Evolutionary conservation across 2,113 vertebrate species (phyloP).

Genomic region (Lophius piscatorius): DNA sequence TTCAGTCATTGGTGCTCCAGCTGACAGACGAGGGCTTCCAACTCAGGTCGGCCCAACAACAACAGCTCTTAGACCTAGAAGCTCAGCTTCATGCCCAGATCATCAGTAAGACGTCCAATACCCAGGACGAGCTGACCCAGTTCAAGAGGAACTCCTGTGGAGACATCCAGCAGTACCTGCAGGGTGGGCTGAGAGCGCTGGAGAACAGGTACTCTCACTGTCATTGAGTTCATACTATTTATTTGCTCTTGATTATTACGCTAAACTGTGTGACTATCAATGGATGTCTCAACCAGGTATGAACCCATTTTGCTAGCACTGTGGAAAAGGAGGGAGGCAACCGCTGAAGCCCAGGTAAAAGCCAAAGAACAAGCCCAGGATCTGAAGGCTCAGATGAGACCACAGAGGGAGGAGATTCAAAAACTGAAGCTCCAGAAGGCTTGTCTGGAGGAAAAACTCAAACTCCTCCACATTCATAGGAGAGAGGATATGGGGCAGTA

Average conservation of each 20-base stretch:
- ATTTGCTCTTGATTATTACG: too few species aligned
- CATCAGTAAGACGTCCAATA: constrained; percentile 57
- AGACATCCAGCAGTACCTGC: constrained; percentile 88
- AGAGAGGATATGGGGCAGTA: constrained; percentile 86
- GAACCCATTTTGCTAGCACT: constrained; percentile 88
- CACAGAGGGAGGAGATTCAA: constrained; percentile 84
- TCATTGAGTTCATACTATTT: too few species aligned
- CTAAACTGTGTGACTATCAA: neutral
- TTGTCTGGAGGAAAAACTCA: constrained; percentile 88
- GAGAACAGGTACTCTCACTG: constrained; percentile 81
- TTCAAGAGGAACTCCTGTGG: constrained; percentile 81
- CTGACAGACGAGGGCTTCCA: constrained; percentile 82
- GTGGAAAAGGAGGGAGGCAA: constrained; percentile 83
- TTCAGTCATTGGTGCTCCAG: constrained; percentile 78
- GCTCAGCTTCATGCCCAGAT: constrained; percentile 69
- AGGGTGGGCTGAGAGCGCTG: constrained; percentile 83
- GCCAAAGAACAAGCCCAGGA: constrained; percentile 84
- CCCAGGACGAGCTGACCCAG: constrained; percentile 83
- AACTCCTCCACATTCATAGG: constrained; percentile 82
- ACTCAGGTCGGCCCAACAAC: constrained; percentile 80
- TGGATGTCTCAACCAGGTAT: constrained; percentile 66
- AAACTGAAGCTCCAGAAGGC: constrained; percentile 82
- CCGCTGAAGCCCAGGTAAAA: constrained; percentile 79
- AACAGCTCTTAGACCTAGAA: constrained; percentile 77
- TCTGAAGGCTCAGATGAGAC: constrained; percentile 83